Conservation (phyloP, 2,888 invertebrate genomes). For the Myathropa florea region DNA sequence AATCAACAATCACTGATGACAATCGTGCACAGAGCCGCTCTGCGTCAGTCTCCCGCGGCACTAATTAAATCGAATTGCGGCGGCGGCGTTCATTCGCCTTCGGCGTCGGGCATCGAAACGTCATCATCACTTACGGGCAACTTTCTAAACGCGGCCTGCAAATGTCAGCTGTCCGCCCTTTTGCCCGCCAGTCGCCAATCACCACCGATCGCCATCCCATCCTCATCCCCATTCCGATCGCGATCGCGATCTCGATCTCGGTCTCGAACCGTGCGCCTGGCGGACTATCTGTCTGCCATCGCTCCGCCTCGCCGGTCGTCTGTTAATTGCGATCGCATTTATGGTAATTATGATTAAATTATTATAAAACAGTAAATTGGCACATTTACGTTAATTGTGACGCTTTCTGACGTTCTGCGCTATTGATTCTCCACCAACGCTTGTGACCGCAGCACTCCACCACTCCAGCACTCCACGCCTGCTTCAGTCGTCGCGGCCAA, state of each 20-base stretch:
- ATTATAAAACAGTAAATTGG: conserved; percentile 56
- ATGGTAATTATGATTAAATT: conserved; percentile 51
- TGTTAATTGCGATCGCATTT: conserved; percentile 37
- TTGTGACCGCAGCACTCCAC: background rate
- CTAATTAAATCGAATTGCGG: background rate
- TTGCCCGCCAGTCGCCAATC: no score
- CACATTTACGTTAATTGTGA: conserved; percentile 62
- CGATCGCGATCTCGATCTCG: no score
- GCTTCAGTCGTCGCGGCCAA: background rate
- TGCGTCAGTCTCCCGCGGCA: background rate
- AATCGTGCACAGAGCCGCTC: background rate
- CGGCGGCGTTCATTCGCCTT: background rate
- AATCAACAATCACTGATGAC: conserved; percentile 17
- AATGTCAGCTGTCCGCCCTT: conserved; percentile 6
- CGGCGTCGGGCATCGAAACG: background rate
- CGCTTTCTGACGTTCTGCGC: conserved; percentile 53
- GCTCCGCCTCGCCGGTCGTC: conserved; percentile 11
- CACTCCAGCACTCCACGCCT: background rate
- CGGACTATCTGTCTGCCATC: conserved; percentile 7
- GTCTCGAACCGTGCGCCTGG: background rate
- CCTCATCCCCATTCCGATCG: no score
- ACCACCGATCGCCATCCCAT: background rate
- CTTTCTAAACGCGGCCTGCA: conserved; percentile 27
- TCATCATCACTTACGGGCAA: background rate
- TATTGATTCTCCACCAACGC: conserved; percentile 53